Evolutionary conservation across 35 echinoderm and acorn worm genomes (phyloP).

Genomic region (Chiridota heheva): DNA sequence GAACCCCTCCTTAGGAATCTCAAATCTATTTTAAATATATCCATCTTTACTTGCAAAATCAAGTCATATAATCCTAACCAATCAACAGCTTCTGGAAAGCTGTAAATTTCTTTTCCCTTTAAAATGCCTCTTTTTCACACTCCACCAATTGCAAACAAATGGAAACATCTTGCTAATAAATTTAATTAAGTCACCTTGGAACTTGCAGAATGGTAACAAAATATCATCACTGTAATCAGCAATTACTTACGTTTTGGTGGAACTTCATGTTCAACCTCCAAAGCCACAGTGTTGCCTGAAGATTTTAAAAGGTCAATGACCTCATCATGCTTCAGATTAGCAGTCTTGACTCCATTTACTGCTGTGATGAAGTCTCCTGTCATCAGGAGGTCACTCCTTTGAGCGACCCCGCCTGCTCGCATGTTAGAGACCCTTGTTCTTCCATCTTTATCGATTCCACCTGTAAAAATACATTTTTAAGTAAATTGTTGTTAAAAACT

Average conservation of each 20-base stretch:
- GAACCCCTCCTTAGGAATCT: too few species aligned
- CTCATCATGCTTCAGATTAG: conserved; percentile 82
- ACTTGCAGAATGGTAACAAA: too few species aligned
- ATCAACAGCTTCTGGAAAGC: too few species aligned
- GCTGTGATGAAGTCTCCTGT: conserved; percentile 77
- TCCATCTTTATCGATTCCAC: conserved; percentile 97
- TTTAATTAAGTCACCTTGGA: too few species aligned
- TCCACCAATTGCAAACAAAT: too few species aligned
- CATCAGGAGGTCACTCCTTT: conserved; percentile 77
- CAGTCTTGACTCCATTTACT: conserved; percentile 76
- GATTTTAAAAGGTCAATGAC: conserved; percentile 88
- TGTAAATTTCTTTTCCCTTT: too few species aligned
- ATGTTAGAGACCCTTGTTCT: conserved; percentile 87
- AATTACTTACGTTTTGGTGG: conserved; percentile 73
- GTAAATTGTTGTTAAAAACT: background rate
- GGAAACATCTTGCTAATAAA: too few species aligned
- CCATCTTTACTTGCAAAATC: too few species aligned
- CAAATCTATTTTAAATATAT: too few species aligned
- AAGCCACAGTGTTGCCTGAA: conserved; percentile 70
- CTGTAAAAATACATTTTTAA: background rate
- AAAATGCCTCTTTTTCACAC: too few species aligned
- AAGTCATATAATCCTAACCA: too few species aligned
- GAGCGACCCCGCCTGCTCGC: conserved; percentile 91
- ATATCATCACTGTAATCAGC: too few species aligned
- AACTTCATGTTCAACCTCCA: conserved; percentile 91